Base-by-base conservation (phyloP, 2,113 vertebrate species). In the Phylloscopus trochilus region DNA sequence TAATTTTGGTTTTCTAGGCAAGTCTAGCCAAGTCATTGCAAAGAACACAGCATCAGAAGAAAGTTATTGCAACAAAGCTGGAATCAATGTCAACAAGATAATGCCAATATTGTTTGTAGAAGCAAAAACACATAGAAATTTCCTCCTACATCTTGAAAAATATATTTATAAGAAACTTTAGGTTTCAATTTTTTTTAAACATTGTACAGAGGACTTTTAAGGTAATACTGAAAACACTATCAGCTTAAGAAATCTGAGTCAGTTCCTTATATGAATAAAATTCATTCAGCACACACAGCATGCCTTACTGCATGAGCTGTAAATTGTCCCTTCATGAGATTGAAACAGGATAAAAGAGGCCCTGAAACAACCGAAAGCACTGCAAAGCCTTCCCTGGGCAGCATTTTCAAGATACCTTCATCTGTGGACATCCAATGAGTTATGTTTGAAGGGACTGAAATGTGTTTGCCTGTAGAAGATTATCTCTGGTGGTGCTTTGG, bases 1-100 rank as follows among this genome's bases (percentile, higher is more conserved):
- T 90, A 69, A 77, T 90, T 96, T 95, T 92, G 70, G 64, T 90
- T 92, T 81, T 66, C 75, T 37, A 55, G 74, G 24, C 84, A 87
- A 87, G 70, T 60, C 74, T 66, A 82, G 81, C 89, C 91, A 92
- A 94, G 86, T 86, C 68, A 31, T 52, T 67, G 53, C 78, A 83
- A 92, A 88, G 75, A 94, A 43, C 63, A n/a, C 22, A 60, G 55
- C 63, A 77, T 31, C 63, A 80, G 94, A 91, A 92, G 46, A 87
- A 66, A 85, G 35, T 77, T 92, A 47, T 47, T 94, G 75, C 82
- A 95, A 80, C 46, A 90, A 91, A 94, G 63, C 55, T 70, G 39
- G 56, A 55, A n/a, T 77, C 56, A 51, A n/a, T 62, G 52, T 86
- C 52, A 85, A 74, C 59, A 93, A 91, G 88, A 83, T 66, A 90